phyloP scores from a whole-genome alignment of 53 echinoderm and acorn worm species.

The Antedon mediterranea region DNA sequence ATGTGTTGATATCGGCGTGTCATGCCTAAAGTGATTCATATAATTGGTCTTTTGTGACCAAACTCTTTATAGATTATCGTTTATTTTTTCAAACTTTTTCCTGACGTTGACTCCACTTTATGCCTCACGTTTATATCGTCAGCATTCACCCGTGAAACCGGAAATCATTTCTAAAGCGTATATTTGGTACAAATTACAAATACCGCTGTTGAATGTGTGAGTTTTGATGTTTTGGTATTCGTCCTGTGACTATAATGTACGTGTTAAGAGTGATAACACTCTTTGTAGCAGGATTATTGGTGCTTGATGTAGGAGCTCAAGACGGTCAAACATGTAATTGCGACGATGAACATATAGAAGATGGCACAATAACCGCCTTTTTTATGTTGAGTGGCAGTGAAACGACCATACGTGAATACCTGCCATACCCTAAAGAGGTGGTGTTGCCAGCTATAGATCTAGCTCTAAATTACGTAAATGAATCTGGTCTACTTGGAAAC shows the following conservation, averaged over 20 bases:
- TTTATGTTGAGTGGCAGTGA: background rate
- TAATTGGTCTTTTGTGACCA: background rate
- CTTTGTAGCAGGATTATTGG: background rate
- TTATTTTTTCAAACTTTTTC: background rate
- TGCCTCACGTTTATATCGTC: too few species aligned
- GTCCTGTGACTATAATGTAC: background rate
- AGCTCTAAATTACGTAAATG: background rate
- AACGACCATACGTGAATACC: background rate
- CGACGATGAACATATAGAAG: background rate
- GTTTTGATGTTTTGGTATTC: too few species aligned
- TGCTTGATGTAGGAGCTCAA: background rate
- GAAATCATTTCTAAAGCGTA: too few species aligned
- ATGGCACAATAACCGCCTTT: background rate
- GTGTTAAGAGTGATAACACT: background rate
- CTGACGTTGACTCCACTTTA: too few species aligned
- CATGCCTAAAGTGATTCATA: background rate
- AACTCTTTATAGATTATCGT: background rate
- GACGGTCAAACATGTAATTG: background rate
- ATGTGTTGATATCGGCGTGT: background rate
- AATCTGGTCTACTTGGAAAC: background rate
- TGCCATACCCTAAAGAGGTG: background rate
- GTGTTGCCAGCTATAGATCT: background rate
- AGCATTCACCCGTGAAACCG: too few species aligned
- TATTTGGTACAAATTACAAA: too few species aligned
- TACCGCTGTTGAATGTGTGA: too few species aligned